These are phyloP conservation scores for Calameuta pallipes DNA, from an alignment of 2,888 invertebrate genomes.

Conservation along the genomic window DNA sequence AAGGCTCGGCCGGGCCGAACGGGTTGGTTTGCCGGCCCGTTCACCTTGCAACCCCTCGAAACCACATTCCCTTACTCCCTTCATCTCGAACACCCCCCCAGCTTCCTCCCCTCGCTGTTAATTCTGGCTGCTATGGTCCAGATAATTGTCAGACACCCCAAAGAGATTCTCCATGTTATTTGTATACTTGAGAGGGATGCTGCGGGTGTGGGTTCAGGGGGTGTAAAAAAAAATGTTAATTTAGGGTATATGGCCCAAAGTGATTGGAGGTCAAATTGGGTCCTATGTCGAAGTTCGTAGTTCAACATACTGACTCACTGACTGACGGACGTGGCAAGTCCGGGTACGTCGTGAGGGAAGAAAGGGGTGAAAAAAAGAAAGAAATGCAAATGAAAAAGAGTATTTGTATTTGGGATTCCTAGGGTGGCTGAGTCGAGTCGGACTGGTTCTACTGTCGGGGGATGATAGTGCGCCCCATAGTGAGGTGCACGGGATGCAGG, in stretches of 20 bases:
- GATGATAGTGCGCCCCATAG: neutral
- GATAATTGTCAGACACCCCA: neutral
- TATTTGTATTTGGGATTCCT: conserved; percentile 63
- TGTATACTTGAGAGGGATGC: neutral
- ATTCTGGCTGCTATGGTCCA: neutral
- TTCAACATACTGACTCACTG: neutral
- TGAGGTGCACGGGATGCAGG: conserved; percentile 23
- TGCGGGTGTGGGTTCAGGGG: neutral
- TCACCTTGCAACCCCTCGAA: conserved; percentile 6
- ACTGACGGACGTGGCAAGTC: neutral
- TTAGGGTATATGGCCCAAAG: neutral
- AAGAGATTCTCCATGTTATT: neutral
- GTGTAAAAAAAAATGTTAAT: neutral
- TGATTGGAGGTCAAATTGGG: neutral
- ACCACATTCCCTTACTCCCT: neutral
- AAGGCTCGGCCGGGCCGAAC: conserved; percentile 57
- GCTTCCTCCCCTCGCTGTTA: neutral
- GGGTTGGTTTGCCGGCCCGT: conserved; percentile 11
- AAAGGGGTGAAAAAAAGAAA: conserved; percentile 41
- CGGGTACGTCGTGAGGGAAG: conserved; percentile 8
- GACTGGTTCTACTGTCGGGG: neutral
- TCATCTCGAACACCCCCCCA: neutral
- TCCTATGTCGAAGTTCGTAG: neutral
- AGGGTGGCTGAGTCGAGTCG: conserved; percentile 26
- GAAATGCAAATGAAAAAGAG: conserved; percentile 65